Evolutionary conservation across 2,888 invertebrate genomes (phyloP).

Genomic region (Omphaloscelis lunosa): DNA sequence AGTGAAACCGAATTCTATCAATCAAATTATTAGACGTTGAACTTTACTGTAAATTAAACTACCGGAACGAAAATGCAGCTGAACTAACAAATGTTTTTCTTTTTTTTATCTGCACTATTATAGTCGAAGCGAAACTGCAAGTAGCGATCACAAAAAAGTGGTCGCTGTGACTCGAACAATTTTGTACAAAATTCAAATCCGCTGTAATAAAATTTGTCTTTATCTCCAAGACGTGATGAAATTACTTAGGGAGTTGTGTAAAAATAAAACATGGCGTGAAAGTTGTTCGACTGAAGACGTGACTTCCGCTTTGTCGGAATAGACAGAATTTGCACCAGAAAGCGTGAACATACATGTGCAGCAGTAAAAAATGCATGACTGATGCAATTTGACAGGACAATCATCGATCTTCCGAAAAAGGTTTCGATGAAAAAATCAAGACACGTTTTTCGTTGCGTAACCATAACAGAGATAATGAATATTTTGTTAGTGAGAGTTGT

Average conservation of each 20-base stretch:
- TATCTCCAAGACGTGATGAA: slow-evolving; percentile 71
- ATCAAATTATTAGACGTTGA: slow-evolving; percentile 58
- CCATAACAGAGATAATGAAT: slow-evolving; percentile 28
- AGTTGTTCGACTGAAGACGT: slow-evolving; percentile 68
- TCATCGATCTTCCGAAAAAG: slow-evolving; percentile 38
- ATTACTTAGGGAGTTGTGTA: slow-evolving; percentile 61
- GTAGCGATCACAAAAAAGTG: slow-evolving; percentile 42
- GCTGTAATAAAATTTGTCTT: slow-evolving; percentile 70
- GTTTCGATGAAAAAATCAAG: slow-evolving; percentile 32
- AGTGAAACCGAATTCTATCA: slow-evolving; percentile 62
- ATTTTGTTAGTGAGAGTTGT: slow-evolving; percentile 54
- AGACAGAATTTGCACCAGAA: slow-evolving; percentile 50
- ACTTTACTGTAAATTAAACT: slow-evolving; percentile 54
- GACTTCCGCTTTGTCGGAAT: slow-evolving; percentile 66
- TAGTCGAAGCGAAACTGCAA: slow-evolving; percentile 61
- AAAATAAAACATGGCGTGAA: slow-evolving; percentile 70
- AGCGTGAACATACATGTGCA: slow-evolving; percentile 53
- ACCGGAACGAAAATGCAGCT: slow-evolving; percentile 62
- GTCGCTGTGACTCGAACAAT: slow-evolving; percentile 33
- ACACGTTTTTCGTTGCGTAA: slow-evolving; percentile 36
- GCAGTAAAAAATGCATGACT: slow-evolving; percentile 57
- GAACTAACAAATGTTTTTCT: slow-evolving; percentile 54
- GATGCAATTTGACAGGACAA: slow-evolving; percentile 58
- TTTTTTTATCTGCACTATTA: slow-evolving; percentile 47
- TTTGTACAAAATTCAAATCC: slow-evolving; percentile 56